Conservation (phyloP, 2,888 invertebrate species). For the Xanthia icteritia region DNA sequence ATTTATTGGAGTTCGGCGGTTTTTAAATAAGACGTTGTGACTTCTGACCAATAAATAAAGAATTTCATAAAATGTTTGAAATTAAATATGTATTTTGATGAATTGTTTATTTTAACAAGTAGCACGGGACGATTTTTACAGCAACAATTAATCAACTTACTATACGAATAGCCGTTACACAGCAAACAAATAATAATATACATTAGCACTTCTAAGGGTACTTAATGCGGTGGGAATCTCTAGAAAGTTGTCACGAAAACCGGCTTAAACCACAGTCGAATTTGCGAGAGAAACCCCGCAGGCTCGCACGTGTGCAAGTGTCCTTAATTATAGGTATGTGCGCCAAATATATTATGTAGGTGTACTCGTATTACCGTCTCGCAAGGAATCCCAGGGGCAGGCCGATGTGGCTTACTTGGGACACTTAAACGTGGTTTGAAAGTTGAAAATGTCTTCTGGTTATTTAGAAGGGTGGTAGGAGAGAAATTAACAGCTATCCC, state of each 20-base stretch:
- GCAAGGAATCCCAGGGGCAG: constrained; percentile 28
- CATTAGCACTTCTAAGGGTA: constrained; percentile 87
- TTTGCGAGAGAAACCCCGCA: constrained; percentile 79
- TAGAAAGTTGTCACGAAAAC: constrained; percentile 87
- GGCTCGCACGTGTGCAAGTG: constrained; percentile 64
- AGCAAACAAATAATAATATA: constrained; percentile 66
- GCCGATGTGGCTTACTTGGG: constrained; percentile 13
- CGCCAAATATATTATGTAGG: constrained; percentile 53
- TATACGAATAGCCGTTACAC: constrained; percentile 5
- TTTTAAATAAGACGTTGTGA: constrained; percentile 1
- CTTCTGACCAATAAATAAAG: constrained; percentile 2
- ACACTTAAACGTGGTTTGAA: constrained; percentile 25
- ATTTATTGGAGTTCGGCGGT: constrained; percentile 26
- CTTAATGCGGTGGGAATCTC: constrained; percentile 81
- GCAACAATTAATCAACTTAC: background rate
- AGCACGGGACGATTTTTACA: background rate
- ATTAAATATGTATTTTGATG: background rate
- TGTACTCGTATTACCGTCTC: constrained; percentile 36
- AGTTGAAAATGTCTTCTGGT: background rate
- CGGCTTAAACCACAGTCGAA: constrained; percentile 81
- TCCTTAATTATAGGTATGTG: constrained; percentile 65
- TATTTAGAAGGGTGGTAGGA: background rate
- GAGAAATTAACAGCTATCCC: background rate
- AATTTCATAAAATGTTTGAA: background rate
- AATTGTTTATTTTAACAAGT: background rate